Evolutionary conservation across 2,888 invertebrate genomes (phyloP).

Genomic region (Smittia sp.): DNA sequence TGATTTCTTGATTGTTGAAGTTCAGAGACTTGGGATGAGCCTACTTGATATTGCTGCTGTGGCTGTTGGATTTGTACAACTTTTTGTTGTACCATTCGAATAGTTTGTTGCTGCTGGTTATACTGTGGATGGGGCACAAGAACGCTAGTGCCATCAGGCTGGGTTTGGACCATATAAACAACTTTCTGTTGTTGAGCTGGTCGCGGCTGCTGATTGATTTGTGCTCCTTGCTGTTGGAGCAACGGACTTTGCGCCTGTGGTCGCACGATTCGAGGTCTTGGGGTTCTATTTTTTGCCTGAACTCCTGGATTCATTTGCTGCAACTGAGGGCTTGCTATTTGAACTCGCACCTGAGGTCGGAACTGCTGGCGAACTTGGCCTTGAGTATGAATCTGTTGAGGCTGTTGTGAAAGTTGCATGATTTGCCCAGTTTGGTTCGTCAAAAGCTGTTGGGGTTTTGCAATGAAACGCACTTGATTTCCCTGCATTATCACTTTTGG

Average conservation of each 20-base stretch:
- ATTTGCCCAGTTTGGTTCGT: conserved; percentile 12
- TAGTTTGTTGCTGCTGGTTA: neutral
- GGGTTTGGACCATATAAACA: conserved; percentile 14
- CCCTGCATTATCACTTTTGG: neutral
- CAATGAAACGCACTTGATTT: neutral
- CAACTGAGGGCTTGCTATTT: conserved; percentile 44
- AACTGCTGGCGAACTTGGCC: neutral
- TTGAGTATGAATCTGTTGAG: neutral
- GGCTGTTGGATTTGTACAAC: neutral
- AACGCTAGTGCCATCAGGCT: neutral
- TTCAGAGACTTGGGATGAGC: neutral
- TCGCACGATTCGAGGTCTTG: conserved; percentile 44
- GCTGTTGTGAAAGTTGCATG: neutral
- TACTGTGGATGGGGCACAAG: neutral
- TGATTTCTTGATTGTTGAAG: neutral
- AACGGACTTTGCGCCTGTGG: conserved; percentile 47
- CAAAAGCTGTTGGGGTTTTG: conserved; percentile 43
- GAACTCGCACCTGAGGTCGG: conserved; percentile 41
- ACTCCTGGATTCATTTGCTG: conserved; percentile 45
- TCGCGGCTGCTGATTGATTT: conserved; percentile 44
- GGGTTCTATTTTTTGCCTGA: conserved; percentile 42
- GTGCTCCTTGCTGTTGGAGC: conserved; percentile 49
- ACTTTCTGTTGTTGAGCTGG: conserved; percentile 41
- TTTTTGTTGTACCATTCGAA: neutral
- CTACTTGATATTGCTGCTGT: neutral